A percentile compares a stretch with the other conserved stretches of the same genome.
Evolutionary conservation across 2,888 invertebrate genomes (phyloP).

Genomic region (Arrhopalites spinosus): DNA sequence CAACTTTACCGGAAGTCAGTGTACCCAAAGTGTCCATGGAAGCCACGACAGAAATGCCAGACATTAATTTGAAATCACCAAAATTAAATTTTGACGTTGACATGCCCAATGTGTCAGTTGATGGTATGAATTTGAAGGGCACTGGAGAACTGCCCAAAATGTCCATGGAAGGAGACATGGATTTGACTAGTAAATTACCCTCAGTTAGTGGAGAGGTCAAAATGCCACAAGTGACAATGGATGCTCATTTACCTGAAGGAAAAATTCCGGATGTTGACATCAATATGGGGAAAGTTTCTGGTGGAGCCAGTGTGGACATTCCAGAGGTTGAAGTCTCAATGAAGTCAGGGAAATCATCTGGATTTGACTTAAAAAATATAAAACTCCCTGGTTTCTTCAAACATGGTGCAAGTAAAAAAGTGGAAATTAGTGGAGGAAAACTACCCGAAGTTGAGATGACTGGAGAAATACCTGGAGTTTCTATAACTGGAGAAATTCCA

Average conservation of each 20-base stretch:
- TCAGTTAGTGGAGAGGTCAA: not conserved
- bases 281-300: not conserved
- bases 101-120: not conserved
- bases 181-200: not conserved
- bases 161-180: slow-evolving; percentile 4
- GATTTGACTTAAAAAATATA: slow-evolving; percentile 1
- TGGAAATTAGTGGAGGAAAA: slow-evolving; percentile 7
- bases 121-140: not conserved
- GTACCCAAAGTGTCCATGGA: not conserved
- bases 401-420: slow-evolving; percentile 19
- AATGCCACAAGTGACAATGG: not conserved
- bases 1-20: not conserved
- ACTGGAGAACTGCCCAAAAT: not conserved
- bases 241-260: not conserved
- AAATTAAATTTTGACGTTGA: not conserved
- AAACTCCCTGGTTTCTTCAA: slow-evolving; percentile 25
- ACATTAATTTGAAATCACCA: not conserved
- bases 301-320: slow-evolving; percentile 1
- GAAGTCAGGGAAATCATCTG: slow-evolving; percentile 6
- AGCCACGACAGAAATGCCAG: not conserved
- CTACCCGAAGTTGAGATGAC: slow-evolving; percentile 2
- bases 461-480: slow-evolving; percentile 2
- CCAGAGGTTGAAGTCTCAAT: not conserved
- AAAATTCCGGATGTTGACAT: slow-evolving; percentile 12
- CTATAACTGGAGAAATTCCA: not conserved